Evolutionary conservation across 2,888 invertebrate genomes (phyloP), one percentile per base, ranked within the genome.

Genomic region (Eupithecia insigniata): DNA sequence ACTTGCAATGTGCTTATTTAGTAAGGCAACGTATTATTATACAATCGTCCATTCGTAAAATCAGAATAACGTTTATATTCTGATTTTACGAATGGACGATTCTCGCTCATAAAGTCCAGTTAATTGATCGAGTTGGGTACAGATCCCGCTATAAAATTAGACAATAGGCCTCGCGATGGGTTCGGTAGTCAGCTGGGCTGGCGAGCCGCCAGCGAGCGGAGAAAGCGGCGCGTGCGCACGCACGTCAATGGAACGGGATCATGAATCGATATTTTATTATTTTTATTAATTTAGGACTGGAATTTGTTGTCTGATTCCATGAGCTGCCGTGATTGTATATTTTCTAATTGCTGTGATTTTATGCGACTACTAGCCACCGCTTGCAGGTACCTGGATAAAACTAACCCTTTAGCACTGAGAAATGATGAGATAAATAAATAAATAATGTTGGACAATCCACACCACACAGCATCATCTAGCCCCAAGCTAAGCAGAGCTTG

Each of bases 81-180:
- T 22, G 18, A 43, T 51, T 10, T 10, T 51, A 51, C 46, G 55
- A 55, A 55, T 12, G 12, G 7, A 55, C 55, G 12, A 26, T 26
- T 22, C 60, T 2, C 6, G 60, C 60, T 18, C 60, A 18, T 60
- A 28, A 18, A 30, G 18, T 18, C 30, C 62, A 62, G 34, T 18
- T 32, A n/a, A 66, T 66, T 28, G 58, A 70, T 61, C 34, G 36
- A 34, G 12, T 10, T 10, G 32, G 46, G 10, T 65, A 32, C 32
- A 28, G 69, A 62, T 58, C 18, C 65, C 68, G 62, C 74, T 74
- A 71, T 71, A 71, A 74, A 71, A 74, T 74, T 71, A 71, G 74
- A 74, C 71, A 71, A 71, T 65, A 69, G 74, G 69, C 66, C 66
- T 43, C 69, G 65, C 18, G 6, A 1, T 34, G 26, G 64, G 67